Percentiles rank a stretch among this genome's conserved stretches.
These are phyloP conservation scores for Scolopax mira DNA, from an alignment of 2,113 vertebrate genomes.

Conservation along the genomic window DNA sequence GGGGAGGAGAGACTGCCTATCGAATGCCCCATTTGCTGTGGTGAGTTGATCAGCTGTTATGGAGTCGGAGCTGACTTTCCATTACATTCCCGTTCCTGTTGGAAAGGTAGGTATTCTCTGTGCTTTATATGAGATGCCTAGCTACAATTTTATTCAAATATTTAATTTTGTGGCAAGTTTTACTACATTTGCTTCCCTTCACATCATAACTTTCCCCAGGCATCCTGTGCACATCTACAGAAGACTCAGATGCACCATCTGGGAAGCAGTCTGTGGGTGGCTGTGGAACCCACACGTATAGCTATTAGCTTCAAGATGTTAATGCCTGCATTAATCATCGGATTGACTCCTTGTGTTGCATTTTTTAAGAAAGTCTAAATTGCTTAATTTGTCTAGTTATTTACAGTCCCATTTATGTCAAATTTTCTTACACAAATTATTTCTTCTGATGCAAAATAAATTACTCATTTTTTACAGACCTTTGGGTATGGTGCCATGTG, in stretches of 20 bases:
- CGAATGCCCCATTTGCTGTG: neutral
- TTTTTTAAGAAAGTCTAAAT: slow-evolving; percentile 2
- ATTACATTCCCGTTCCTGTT: neutral
- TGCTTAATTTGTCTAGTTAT: slow-evolving; percentile 38
- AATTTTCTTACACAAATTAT: slow-evolving; percentile 22
- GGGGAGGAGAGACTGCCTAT: neutral
- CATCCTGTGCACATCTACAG: neutral
- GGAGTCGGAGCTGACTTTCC: neutral
- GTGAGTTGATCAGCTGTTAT: neutral
- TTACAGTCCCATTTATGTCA: slow-evolving; percentile 1
- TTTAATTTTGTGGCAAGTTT: neutral
- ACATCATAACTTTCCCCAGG: neutral
- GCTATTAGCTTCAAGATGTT: neutral
- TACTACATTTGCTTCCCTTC: neutral
- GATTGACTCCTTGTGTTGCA: neutral
- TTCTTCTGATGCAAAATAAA: slow-evolving; percentile 7
- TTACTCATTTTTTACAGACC: slow-evolving; percentile 12
- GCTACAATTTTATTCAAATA: neutral
- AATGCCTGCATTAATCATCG: slow-evolving; percentile 29
- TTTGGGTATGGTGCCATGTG: neutral
- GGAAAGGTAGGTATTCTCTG: neutral
- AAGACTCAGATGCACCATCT: neutral
- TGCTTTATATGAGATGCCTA: neutral
- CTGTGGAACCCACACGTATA: neutral
- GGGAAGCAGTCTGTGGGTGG: neutral